Evolutionary conservation across 2,888 invertebrate genomes (phyloP).

Genomic region (Ceriagrion tenellum): DNA sequence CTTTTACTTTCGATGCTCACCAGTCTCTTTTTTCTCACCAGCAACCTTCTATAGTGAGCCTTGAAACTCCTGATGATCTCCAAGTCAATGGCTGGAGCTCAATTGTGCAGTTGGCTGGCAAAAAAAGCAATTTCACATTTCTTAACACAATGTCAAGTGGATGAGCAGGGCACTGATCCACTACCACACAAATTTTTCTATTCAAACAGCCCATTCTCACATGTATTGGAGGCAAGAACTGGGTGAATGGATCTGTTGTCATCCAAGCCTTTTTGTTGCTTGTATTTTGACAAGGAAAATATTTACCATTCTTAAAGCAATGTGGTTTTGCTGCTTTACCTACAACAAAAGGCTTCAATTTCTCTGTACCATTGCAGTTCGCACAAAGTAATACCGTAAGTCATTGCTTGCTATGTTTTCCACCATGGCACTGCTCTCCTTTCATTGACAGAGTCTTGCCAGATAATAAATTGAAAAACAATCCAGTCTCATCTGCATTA

Average conservation of each 20-base stretch:
- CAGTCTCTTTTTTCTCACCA: not conserved
- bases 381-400: not conserved
- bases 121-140: not conserved
- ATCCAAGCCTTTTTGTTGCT: no score
- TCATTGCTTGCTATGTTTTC: not conserved
- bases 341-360: not conserved
- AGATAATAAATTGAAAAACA: not conserved
- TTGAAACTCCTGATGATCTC: not conserved
- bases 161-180: not conserved
- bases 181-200: not conserved
- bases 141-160: not conserved
- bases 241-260: no score
- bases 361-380: not conserved
- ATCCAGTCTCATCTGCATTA: not conserved
- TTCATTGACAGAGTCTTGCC: not conserved
- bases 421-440: not conserved
- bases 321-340: not conserved
- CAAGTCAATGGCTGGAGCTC: not conserved
- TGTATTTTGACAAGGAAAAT: conserved; percentile 6
- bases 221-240: not conserved
- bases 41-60: not conserved
- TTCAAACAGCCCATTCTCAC: not conserved
- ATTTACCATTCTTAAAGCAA: not conserved
- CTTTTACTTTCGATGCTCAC: not conserved
- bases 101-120: not conserved